Conservation (phyloP, 2,888 invertebrate species). For the Hetaerina titia region DNA sequence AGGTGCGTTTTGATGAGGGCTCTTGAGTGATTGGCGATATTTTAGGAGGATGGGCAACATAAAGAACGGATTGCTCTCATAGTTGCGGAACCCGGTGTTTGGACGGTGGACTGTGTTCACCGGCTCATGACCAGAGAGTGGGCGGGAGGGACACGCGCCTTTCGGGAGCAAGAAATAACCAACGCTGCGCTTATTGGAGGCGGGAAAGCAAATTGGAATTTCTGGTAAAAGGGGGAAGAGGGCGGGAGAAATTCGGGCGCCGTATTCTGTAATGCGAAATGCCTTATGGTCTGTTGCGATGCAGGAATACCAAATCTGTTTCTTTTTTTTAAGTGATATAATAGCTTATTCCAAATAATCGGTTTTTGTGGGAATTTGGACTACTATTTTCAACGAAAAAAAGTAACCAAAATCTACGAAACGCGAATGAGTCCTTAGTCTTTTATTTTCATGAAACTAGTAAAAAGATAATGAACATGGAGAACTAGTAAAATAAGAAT, state of each 20-base stretch:
- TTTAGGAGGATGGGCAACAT: neutral
- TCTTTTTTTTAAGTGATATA: neutral
- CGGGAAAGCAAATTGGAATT: neutral
- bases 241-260: neutral
- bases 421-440: too few relatives aligned
- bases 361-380: neutral
- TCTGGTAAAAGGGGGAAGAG: slow-evolving; percentile 1
- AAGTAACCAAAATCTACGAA: neutral
- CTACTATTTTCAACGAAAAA: neutral
- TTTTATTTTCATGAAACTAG: too few relatives aligned
- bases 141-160: neutral
- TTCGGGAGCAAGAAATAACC: neutral
- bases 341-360: neutral
- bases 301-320: neutral
- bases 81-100: neutral
- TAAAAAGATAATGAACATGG: too few relatives aligned
- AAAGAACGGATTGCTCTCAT: neutral
- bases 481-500: too few relatives aligned
- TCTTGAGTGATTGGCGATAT: neutral
- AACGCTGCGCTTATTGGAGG: neutral
- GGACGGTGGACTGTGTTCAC: neutral
- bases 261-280: neutral
- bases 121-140: neutral
- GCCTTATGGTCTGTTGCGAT: neutral
- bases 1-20: neutral